A percentile compares a stretch with the other conserved stretches of the same genome.
Conservation (phyloP, 2,113 vertebrate genomes). For the Phrynocephalus versicolor region DNA sequence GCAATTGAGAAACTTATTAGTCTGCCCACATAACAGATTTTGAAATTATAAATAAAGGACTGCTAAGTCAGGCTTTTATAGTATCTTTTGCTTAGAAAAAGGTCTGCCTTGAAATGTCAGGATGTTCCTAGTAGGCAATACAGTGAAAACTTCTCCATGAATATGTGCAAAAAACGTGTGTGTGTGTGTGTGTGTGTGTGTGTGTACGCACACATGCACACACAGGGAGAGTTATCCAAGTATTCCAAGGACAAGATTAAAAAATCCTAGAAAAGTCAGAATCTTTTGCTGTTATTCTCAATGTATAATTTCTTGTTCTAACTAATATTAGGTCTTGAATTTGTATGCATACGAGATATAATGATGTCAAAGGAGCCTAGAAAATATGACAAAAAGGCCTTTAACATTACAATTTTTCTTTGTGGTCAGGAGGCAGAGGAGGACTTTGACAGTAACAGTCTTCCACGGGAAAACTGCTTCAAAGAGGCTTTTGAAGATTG, state of each 20-base stretch:
- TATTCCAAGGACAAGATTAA: no score
- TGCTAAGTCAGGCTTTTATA: not conserved
- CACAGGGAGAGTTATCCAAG: no score
- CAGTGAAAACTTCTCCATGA: no score
- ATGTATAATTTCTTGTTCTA: not conserved
- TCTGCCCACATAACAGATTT: not conserved
- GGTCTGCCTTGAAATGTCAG: not conserved
- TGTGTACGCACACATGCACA: no score
- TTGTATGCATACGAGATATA: not conserved
- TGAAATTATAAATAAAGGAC: not conserved
- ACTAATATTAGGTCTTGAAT: no score
- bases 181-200: no score
- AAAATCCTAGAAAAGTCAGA: no score
- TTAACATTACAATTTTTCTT: not conserved
- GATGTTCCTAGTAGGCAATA: not conserved
- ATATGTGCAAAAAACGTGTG: no score
- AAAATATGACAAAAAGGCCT: not conserved
- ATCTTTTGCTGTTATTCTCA: no score
- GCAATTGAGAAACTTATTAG: not conserved
- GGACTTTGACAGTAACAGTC: constrained; percentile 12
- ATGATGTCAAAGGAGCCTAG: not conserved
- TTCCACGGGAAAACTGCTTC: not conserved
- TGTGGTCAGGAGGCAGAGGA: not conserved
- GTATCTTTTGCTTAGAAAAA: not conserved
- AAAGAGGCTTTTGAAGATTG: constrained; percentile 30